Evolutionary conservation across 2,888 invertebrate species (phyloP), one percentile per base, ranked within the genome.

Genomic region (Philopedon plagiatum): DNA sequence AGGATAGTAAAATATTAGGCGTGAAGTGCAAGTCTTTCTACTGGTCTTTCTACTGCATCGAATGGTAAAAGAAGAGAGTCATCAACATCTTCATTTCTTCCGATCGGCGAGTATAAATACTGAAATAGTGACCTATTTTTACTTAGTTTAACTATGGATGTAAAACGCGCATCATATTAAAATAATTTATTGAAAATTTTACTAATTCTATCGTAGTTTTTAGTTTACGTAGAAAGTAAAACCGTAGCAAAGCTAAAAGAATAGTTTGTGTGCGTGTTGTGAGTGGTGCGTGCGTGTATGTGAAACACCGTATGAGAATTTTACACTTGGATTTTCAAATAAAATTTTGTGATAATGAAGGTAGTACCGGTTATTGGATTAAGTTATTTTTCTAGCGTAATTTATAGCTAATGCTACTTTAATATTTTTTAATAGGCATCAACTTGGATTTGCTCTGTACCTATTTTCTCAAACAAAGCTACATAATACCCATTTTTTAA

Each of bases 41-140:
- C 58, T 34, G 58, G 51, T 51, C 51, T 51, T 51, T 51, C 51
- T 51, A 51, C 61, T 32, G 46, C 26, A 32, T 21, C 32, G 62
- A 69, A 62, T 69, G 69, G 56, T 44, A 56, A 69, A 58, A 69
- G 69, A 60, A 67, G 60, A 67, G 58, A 58, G 51, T 39, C 18
- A 19, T 23, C 29, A 49, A 51, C 57, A 49, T 57, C 70, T 70
- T 70, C 70, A 63, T 63, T 69, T 70, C 70, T 63, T 70, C 37
- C 56, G 62, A 44, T 41, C 34, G 63, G n/a, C 66, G 61, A 79
- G 80, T 84, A 85, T 85, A 84, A 83, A 85, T 84, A 83, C 80
- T 80, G 81, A 81, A 80, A 81, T 78, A 82, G 81, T 85, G 85
- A 85, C 85, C 85, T 84, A 85, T 83, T 84, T 85, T 84, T 83